Conservation (phyloP, 2,113 vertebrate species). For the Hippocampus guttulatus region DNA sequence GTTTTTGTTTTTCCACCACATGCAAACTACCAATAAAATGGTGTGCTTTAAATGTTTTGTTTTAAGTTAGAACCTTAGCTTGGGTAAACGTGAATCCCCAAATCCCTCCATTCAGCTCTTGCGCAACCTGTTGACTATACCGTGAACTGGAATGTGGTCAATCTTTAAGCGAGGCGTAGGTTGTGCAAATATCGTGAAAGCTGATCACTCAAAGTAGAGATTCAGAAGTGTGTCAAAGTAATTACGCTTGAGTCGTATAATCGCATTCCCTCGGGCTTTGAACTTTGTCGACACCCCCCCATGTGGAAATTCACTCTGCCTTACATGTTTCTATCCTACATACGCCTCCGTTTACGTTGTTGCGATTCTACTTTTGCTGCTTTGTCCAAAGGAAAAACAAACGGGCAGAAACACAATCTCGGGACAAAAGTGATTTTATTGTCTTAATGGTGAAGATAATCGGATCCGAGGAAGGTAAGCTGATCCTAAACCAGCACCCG, state of each 20-base stretch:
- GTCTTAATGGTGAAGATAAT: slow-evolving; percentile 58
- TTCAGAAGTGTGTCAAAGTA: slow-evolving; percentile 28
- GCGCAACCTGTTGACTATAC: neutral
- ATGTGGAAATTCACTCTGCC: slow-evolving; percentile 27
- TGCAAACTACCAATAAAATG: neutral
- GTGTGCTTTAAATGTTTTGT: neutral
- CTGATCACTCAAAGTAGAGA: slow-evolving; percentile 28
- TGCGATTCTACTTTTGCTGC: neutral
- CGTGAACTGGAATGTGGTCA: slow-evolving; percentile 17
- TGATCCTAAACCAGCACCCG: slow-evolving; percentile 51
- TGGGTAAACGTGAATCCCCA: neutral
- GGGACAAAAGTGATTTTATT: slow-evolving; percentile 15
- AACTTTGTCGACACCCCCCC: slow-evolving; percentile 19
- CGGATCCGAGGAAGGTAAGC: slow-evolving; percentile 54
- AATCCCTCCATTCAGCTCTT: neutral
- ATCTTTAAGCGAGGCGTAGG: slow-evolving; percentile 19
- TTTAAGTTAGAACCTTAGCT: neutral
- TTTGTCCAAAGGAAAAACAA: slow-evolving; percentile 5
- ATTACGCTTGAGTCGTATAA: slow-evolving; percentile 54
- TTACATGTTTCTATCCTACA: neutral
- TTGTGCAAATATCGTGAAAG: slow-evolving; percentile 42
- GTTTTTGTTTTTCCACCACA: too few relatives aligned
- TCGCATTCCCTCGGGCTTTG: slow-evolving; percentile 31
- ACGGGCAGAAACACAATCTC: slow-evolving; percentile 50
- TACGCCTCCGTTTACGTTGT: neutral